phyloP scores from a whole-genome alignment of 1,140 invertebrate species.

The Ditylenchus dipsaci region DNA sequence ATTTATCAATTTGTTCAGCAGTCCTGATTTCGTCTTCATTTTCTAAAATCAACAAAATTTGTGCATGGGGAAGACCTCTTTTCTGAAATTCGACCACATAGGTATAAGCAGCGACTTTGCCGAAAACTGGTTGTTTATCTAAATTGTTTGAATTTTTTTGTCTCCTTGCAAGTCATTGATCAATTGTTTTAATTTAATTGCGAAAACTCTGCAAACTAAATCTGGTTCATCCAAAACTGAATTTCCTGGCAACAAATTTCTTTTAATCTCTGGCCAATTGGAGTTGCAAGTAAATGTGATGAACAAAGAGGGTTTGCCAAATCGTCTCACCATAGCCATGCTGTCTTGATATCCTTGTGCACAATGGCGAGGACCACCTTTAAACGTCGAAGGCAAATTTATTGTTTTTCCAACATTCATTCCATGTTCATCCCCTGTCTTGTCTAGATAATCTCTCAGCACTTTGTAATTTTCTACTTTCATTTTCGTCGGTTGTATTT shows the following conservation, averaged over 20 bases:
- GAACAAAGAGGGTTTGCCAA: conserved; percentile 60
- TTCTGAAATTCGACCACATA: no score
- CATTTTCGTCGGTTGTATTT: conserved; percentile 61
- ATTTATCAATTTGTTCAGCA: conserved; percentile 59
- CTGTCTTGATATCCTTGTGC: conserved; percentile 55
- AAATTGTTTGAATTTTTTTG: conserved; percentile 55
- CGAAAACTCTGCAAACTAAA: conserved; percentile 61
- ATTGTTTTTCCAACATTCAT: conserved; percentile 36
- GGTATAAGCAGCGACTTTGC: conserved; percentile 38
- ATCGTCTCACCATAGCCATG: conserved; percentile 57
- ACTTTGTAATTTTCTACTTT: conserved; percentile 61
- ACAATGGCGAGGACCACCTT: conserved; percentile 37
- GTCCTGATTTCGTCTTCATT: conserved; percentile 50
- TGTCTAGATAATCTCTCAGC: conserved; percentile 53
- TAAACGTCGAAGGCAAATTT: conserved; percentile 59
- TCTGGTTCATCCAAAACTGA: conserved; percentile 62
- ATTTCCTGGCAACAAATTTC: conserved; percentile 50
- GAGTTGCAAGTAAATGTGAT: no score
- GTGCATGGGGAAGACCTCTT: conserved; percentile 62
- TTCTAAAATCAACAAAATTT: conserved; percentile 60
- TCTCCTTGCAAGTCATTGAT: no score
- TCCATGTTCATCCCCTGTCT: conserved; percentile 13
- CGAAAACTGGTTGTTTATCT: conserved; percentile 39
- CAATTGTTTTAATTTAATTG: no score
- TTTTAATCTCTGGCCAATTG: conserved; percentile 62